Base-by-base conservation (phyloP, 2,797 vertebrate genomes). In the Molossus molossus region DNA sequence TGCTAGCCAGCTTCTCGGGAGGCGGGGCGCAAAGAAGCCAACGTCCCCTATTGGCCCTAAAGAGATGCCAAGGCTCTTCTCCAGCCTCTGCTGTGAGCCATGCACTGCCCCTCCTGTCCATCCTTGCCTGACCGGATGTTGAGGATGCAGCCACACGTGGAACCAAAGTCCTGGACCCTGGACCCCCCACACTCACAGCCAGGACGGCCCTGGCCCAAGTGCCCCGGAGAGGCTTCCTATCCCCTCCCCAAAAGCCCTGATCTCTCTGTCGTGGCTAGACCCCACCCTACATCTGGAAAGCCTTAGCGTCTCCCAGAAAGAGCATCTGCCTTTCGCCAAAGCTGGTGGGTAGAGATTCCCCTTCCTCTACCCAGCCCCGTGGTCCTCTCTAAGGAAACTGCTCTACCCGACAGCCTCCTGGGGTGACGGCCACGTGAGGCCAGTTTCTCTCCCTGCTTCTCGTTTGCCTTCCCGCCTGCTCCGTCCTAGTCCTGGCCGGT, bases 61-160 rank as follows among this genome's bases (percentile, higher is more conserved):
- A 48, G 27, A 57, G 81, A 33, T 21, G 29, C 58, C 53, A 37
- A n/a, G 33, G 45, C 7, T 65, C 40, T 75, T 79, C 90, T 33
- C 33, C 23, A 55, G 33, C 33, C 85, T 53, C 69, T 11, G 40
- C 50, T 60, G 50, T 17, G 65, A 6, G 29, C 33, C 20, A n/a
- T 1, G 5, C 10, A 3, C 58, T 20, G 18, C 23, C 45, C 45
- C 8, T 15, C 9, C n/a, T 0, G 6, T 15, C 7, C 20, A 10
- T 48, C 33, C 17, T 69, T 21, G 5, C 29, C 3, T 15, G 20
- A 53, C 18, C 13, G 45, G 67, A 67, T 10, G 14, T 1, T 65
- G 18, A 67, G 4, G 48, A 58, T 53, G 6, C 2, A 33, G 23
- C 21, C 55, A 57, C 50, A 13, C 0, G 0, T 2, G 53, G 50